Base-by-base conservation (phyloP, 2,797 vertebrate species). In the Clarias fuscus region DNA sequence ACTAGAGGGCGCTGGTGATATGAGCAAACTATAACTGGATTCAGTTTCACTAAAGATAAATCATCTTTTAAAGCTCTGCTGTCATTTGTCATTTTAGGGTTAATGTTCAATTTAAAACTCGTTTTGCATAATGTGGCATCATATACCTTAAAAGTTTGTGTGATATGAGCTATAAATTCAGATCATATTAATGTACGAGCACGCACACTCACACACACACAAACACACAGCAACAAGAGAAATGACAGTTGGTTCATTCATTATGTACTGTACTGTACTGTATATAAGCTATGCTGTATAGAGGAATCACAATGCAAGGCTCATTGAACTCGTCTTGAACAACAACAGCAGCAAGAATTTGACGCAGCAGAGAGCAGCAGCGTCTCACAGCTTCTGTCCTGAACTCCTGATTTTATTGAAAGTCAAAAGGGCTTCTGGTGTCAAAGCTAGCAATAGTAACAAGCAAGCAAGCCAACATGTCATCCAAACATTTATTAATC, bases 1-100 rank as follows among this genome's bases (percentile, higher is more conserved):
- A 56, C 43, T 56, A 82, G 80, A 68, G 64, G 80, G 80, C 64
- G 62, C 80, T 68, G 15, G 43, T 68, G 64, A 68, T 22, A 40
- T 33, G 14, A 40, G 22, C 20, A 56, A 53, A 30, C 8, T 67
- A 17, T 20, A 56, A 53, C n/a, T 7, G 8, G 5, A 40, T 82
- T 17, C 37, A 30, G 61, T 48, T 65, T 18, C 24, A 22, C 18
- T 22, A 4, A 78, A 37, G 18, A 59, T 1, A 77, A 59, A 77
- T 13, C 10, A 58, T 56, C 59, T 59, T 13, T 79, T 79, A 18
- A n/a, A 65, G 18, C 8, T 1, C 1, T 62, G 33, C 20, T 6
- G 5, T 33, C 78, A 48, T 48, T 27, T 65, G 18, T n/a, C 27
- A n/a, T 64, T 78, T 64, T 43, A 65, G 48, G 15, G 24, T 67